Base-by-base conservation (phyloP, 2,113 vertebrate genomes). In the Oriolus oriolus region DNA sequence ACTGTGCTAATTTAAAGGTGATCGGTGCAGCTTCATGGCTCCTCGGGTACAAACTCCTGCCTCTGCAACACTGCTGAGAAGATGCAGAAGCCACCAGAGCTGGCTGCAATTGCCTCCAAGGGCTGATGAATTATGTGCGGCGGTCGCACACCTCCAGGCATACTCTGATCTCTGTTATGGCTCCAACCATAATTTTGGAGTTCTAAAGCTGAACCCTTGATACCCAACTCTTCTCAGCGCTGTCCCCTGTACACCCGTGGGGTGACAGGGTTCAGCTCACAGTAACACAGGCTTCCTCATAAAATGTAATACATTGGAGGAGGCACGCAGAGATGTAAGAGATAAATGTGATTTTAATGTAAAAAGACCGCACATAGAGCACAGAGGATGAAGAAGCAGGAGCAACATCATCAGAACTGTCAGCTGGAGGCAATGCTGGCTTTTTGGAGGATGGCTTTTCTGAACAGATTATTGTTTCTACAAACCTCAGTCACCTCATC, bases 201-300 rank as follows among this genome's bases (percentile, higher is more conserved):
- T 28, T 88, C 60, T 30, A 28, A 17, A 4, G 1, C 39, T 33
- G 31, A 42, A 33, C 33, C 12, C 49, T 81, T 57, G 74, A 89
- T 13, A 65, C 9, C 13, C 20, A 0, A 4, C 50, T 76, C 24
- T 77, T 28, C 24, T 69, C n/a, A 52, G n/a, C 0, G 0, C 52
- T 31, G 16, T 53, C 41, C 37, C 57, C 44, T 57, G 53, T 28
- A 39, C 13, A 26, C 1, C 1, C 2, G 2, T 5, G 10, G 39
- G 39, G 26, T 0, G 0, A 69, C 2, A 1, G 20, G 7, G 5
- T 49, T 63, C 50, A 65, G 57, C n/a, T 77, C 11, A 37, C 10
- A 37, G 9, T 1, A 1, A 81, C 56, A 22, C 28, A 86, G 47
- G 22, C 44, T 76, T 83, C 39, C 76, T 77, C 28, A 16, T 9